phyloP scores from a whole-genome alignment of 92 coral and sea anemone genomes.

The Nematostella vectensis region DNA sequence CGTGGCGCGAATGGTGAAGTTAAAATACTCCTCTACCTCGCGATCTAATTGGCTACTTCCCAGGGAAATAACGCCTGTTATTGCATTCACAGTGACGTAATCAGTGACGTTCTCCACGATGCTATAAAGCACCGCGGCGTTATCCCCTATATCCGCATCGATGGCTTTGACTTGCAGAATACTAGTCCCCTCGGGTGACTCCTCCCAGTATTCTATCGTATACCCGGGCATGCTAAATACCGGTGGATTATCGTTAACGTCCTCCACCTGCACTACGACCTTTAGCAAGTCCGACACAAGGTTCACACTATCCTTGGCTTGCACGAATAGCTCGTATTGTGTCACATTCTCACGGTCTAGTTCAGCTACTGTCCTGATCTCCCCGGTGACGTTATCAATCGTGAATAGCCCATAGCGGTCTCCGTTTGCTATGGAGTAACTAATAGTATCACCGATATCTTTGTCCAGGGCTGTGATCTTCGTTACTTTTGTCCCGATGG shows the following conservation, averaged over 20 bases:
- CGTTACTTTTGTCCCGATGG: slow-evolving; percentile 46
- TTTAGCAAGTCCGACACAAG: slow-evolving; percentile 35
- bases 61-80: slow-evolving; percentile 46
- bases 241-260: slow-evolving; percentile 79
- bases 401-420: slow-evolving; percentile 47
- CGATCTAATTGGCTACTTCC: slow-evolving; percentile 41
- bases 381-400: slow-evolving; percentile 67
- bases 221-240: slow-evolving; percentile 30
- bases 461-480: slow-evolving; percentile 52
- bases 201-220: slow-evolving; percentile 56
- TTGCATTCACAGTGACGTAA: slow-evolving; percentile 37
- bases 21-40: slow-evolving; percentile 33
- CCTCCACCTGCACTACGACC: slow-evolving; percentile 42
- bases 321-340: slow-evolving; percentile 32
- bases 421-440: slow-evolving; percentile 46
- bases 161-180: slow-evolving; percentile 51
- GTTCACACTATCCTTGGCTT: slow-evolving; percentile 58
- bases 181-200: slow-evolving; percentile 69
- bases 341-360: slow-evolving; percentile 73
- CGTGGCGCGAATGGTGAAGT: slow-evolving; percentile 56
- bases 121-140: slow-evolving; percentile 62
- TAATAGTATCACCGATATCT: slow-evolving; percentile 55
- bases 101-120: slow-evolving; percentile 63
- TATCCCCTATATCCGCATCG: slow-evolving; percentile 63
- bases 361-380: slow-evolving; percentile 27